Evolutionary conservation across 1,140 invertebrate genomes (phyloP), one percentile per base, ranked within the genome.

Genomic region (Drosophila murphyi): DNA sequence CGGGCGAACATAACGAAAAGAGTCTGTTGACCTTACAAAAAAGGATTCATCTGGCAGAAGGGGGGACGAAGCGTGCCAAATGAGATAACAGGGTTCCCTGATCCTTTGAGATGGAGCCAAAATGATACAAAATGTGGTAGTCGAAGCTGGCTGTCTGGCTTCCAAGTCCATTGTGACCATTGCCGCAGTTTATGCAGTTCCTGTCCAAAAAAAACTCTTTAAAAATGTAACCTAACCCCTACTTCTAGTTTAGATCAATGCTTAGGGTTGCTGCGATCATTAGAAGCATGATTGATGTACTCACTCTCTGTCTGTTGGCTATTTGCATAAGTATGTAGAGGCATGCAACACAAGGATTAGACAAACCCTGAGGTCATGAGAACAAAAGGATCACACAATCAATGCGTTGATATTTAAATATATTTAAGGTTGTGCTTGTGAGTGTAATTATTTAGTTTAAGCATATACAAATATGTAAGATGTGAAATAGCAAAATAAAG

Each of bases 131-230:
- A 7, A 37, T 37, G 35, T 7, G 5, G 35, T 37, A 6, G 35
- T 37, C 5, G 5, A 5, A 37, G 6, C 35, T 37, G 5, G 20
- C 20, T 5, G 35, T 5, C 39, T 43, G 39, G 10, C 39, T 20
- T 20, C 20, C 43, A 76, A 83, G 82, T 87, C 78, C 69, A n/a
- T 43, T 59, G 78, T 65, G 39, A 68, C 47, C 51, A 35, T 39
- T 8, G 3, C 20, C 57, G 45, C 54, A 85, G 82, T 87, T 82
- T 82, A 86, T 82, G 82, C 82, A 87, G 82, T 68, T 78, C 81
- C 77, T 74, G 78, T 78, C 35, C 57, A 51, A 45, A 43, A 29
- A 29, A 50, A 12, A 52, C 57, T 55, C 71, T 62, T 20, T 80
- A 71, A 64, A 60, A 20, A 20, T 20, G 20, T 20, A 20, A 20